These are phyloP conservation scores for Campaea margaritaria DNA, from an alignment of 2,888 invertebrate genomes.

Conservation along the genomic window DNA sequence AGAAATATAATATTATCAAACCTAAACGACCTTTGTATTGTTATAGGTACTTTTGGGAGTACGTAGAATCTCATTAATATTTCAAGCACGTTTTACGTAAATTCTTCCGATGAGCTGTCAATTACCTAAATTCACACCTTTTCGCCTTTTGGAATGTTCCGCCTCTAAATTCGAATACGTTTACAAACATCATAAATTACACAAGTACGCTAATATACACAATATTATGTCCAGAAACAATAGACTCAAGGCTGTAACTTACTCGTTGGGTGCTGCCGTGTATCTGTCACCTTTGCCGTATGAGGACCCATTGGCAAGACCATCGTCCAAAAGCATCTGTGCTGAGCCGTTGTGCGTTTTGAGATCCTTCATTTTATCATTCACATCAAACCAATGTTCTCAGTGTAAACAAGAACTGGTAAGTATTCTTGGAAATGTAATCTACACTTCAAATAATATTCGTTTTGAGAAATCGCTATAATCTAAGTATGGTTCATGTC, in stretches of 20 bases:
- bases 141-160: constrained; percentile 24
- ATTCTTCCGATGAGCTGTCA: constrained; percentile 11
- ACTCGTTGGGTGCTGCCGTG: constrained; percentile 81
- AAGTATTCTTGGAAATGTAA: constrained; percentile 13
- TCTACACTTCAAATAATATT: constrained; percentile 16
- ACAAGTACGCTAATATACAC: constrained; percentile 4
- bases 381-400: constrained; percentile 40
- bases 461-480: constrained; percentile 29
- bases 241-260: constrained; percentile 53
- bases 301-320: constrained; percentile 64
- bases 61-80: constrained; percentile 1
- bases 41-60: background rate
- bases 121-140: constrained; percentile 19
- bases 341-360: constrained; percentile 65
- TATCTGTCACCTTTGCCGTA: constrained; percentile 79
- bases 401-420: constrained; percentile 28
- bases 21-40: background rate
- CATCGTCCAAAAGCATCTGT: constrained; percentile 46
- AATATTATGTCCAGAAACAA: constrained; percentile 20
- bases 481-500: constrained; percentile 34
- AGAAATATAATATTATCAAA: too few relatives aligned
- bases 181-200: constrained; percentile 18
- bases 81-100: constrained; percentile 8
- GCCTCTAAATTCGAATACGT: background rate
- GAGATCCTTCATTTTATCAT: constrained; percentile 65